Conservation (phyloP, 2,888 invertebrate genomes). For the Chaetogeoica ovagalla region DNA sequence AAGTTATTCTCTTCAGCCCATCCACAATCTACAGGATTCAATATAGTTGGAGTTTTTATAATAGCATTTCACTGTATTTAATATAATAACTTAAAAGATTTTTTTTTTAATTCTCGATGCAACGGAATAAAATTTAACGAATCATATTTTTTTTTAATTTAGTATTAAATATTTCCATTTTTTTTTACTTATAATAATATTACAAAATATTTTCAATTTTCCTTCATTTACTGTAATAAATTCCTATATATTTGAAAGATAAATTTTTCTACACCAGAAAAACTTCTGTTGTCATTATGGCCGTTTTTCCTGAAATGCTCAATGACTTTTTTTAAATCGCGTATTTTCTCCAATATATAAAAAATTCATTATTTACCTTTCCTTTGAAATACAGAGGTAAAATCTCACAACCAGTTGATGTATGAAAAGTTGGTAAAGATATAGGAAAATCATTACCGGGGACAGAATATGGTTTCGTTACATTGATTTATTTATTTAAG, state of each 20-base stretch:
- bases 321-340: neutral
- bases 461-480: neutral
- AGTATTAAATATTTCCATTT: neutral
- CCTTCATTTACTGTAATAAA: slow-evolving; percentile 5
- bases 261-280: slow-evolving; percentile 20
- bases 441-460: neutral
- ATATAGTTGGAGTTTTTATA: neutral
- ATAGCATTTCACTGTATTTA: neutral
- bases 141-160: slow-evolving; percentile 3
- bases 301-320: slow-evolving; percentile 3
- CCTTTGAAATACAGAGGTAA: neutral
- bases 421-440: neutral
- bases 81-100: neutral
- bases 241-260: neutral
- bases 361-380: neutral
- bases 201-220: slow-evolving; percentile 10
- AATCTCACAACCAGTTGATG: neutral
- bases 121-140: neutral
- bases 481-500: slow-evolving; percentile 1
- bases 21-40: neutral
- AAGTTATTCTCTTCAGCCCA: neutral
- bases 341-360: neutral
- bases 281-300: neutral
- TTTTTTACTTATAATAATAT: neutral
- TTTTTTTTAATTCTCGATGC: slow-evolving; percentile 2